Percentiles rank a stretch among this genome's conserved stretches.
Conservation (phyloP, 2,113 vertebrate genomes). For the Apodemus speciosus region DNA sequence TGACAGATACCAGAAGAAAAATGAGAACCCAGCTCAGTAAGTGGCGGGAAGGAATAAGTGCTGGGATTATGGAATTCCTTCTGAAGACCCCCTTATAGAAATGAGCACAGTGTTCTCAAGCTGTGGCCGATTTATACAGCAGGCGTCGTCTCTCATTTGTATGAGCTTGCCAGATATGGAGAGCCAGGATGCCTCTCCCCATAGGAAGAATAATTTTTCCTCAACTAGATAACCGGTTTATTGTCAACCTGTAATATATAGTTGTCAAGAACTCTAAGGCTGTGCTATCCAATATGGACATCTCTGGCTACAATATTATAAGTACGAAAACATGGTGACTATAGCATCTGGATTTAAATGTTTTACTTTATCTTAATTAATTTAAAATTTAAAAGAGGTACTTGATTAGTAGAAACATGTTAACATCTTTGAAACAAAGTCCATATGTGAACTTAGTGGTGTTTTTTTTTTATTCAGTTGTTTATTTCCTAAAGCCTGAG, state of each 20-base stretch:
- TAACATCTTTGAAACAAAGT: slow-evolving; percentile 1
- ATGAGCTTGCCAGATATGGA: slow-evolving; percentile 32
- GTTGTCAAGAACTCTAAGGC: slow-evolving; percentile 12
- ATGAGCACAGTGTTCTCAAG: slow-evolving; percentile 49
- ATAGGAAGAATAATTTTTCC: slow-evolving; percentile 32
- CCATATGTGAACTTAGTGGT: neutral
- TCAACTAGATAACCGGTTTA: slow-evolving; percentile 55
- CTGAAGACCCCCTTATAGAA: slow-evolving; percentile 39
- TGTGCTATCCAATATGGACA: neutral
- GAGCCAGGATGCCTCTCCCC: slow-evolving; percentile 11
- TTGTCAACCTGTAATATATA: slow-evolving; percentile 18
- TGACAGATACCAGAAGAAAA: slow-evolving; percentile 73
- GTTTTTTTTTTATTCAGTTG: neutral
- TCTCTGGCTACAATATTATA: neutral
- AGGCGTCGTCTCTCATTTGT: slow-evolving; percentile 42
- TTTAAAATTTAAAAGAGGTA: slow-evolving; percentile 13
- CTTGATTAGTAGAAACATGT: neutral
- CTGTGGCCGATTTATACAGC: slow-evolving; percentile 37
- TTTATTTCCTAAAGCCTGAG: slow-evolving; percentile 49
- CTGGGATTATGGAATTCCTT: slow-evolving; percentile 62
- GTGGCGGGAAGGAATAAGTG: slow-evolving; percentile 60
- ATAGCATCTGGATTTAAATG: neutral
- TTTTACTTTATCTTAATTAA: slow-evolving; percentile 36
- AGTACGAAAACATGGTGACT: neutral
- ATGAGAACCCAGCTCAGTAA: slow-evolving; percentile 71